Evolutionary conservation across 1,140 invertebrate genomes (phyloP), one percentile per base, ranked within the genome.

Genomic region (Drosophila ficusphila): DNA sequence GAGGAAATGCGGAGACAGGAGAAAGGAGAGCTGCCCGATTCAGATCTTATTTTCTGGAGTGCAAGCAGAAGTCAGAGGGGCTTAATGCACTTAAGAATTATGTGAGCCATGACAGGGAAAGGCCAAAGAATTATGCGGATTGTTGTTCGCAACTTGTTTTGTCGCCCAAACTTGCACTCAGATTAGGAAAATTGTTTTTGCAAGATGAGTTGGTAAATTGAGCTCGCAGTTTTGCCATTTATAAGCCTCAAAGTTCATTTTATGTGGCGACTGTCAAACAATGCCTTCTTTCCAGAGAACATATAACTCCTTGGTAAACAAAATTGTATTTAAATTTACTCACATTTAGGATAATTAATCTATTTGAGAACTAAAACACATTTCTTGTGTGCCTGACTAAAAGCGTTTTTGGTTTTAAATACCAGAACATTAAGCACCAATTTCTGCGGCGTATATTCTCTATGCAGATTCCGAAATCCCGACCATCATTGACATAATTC

Each of bases 11-110:
- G 16, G 36, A 39, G 16, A 18, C 18, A 39, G 11, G 53, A 62
- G 36, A 12, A 3, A 4, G 27, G 27, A 18, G 8, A 34, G 14
- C 23, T 16, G 21, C 42, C 25, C n/a, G 25, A 23, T 47, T 69
- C 76, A 49, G 47, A 74, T 78, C 76, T 58, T 68, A 69, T 79
- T 78, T 73, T 39, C 48, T 54, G 33, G 71, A 70, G 76, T 79
- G 73, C 78, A 65, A 57, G 60, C 71, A 64, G 52, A 61, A 73
- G 69, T 62, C 72, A 72, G 34, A 72, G 38, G 46, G 53, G 41
- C 14, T 18, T 83, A 83, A 83, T 83, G 79, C 74, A 83, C 79
- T 83, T 71, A 42, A 38, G 52, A 70, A 65, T 77, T 64, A 77
- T 65, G 62, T 57, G 70, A 82, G 58, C 54, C 78, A 57, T 77